Conservation (phyloP, 2,113 vertebrate genomes). For the Leptobrachium ailaonicum region DNA sequence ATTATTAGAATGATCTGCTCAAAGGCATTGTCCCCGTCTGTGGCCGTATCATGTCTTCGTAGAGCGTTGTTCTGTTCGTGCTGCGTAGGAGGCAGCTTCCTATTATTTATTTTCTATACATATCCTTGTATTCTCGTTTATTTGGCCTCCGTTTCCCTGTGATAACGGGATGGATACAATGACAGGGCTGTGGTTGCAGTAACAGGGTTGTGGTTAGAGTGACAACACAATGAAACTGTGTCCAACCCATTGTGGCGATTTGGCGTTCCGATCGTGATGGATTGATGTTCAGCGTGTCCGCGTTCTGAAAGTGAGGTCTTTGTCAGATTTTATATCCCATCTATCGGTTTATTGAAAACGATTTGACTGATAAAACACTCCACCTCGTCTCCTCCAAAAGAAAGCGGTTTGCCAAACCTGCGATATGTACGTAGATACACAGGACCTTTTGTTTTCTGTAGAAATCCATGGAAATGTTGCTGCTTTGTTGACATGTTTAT, state of each 20-base stretch:
- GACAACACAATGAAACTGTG: conserved; percentile 39
- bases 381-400: no score
- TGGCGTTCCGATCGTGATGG: conserved; percentile 52
- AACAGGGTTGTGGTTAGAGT: conserved; percentile 35
- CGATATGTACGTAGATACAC: no score
- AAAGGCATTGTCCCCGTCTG: not conserved
- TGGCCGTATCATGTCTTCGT: not conserved
- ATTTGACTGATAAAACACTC: no score
- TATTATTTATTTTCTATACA: not conserved
- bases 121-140: conserved; percentile 12
- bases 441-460: no score
- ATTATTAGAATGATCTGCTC: not conserved
- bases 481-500: no score
- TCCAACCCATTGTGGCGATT: conserved; percentile 40
- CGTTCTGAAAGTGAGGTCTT: not conserved
- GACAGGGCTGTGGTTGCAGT: conserved; percentile 41
- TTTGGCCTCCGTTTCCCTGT: conserved; percentile 40
- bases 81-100: not conserved
- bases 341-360: not conserved
- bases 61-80: not conserved
- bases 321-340: not conserved
- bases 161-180: conserved; percentile 43
- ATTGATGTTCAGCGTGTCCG: not conserved
- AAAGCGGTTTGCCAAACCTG: no score
- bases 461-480: no score